Base-by-base conservation (phyloP, 2,113 vertebrate genomes). In the Hyla sarda region DNA sequence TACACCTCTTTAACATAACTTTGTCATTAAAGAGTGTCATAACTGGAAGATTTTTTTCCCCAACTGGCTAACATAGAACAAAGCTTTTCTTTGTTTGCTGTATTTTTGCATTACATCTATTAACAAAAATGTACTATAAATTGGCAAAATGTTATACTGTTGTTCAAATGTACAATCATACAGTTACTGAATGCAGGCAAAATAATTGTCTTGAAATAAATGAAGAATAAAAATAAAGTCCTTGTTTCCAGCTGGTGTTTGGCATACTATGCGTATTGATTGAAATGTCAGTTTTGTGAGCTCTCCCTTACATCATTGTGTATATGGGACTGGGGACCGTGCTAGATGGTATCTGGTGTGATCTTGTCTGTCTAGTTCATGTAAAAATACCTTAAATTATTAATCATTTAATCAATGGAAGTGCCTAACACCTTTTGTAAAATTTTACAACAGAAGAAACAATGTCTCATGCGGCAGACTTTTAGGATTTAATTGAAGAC, bases 331-430 rank as follows among this genome's bases (percentile, higher is more conserved):
- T 10, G 21, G 37, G 56, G 54, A 32, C 83, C 37, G 45, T 41
- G 58, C 21, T 25, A 58, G 76, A 86, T 80, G 71, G 62, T 72
- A 81, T 86, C 84, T 86, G 48, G 62, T 73, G 75, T 58, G 84
- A 86, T 81, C 76, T 86, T 72, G 62, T 84, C 83, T 84, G 73
- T 41, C 73, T 74, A 47, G 69, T 85, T 71, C 84, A 86, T 86
- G 84, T 72, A 73, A 81, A 84, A 86, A 86, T 72, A 30, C 23
- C 34, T 41, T 86, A 77, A 80, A 86, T 80, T 80, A 85, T 86
- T 86, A 86, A 81, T 80, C 28, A 58, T 45, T 62, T 86, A 72
- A 81, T 86, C 84, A 86, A 80, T 73, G 73, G 45, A 80, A 81
- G 65, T 58, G 47, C 84, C 76, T 80, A 71, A 65, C 84, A 80